Evolutionary conservation across 2,113 vertebrate genomes (phyloP), one percentile per base, ranked within the genome.

Genomic region (Donacobius atricapilla): DNA sequence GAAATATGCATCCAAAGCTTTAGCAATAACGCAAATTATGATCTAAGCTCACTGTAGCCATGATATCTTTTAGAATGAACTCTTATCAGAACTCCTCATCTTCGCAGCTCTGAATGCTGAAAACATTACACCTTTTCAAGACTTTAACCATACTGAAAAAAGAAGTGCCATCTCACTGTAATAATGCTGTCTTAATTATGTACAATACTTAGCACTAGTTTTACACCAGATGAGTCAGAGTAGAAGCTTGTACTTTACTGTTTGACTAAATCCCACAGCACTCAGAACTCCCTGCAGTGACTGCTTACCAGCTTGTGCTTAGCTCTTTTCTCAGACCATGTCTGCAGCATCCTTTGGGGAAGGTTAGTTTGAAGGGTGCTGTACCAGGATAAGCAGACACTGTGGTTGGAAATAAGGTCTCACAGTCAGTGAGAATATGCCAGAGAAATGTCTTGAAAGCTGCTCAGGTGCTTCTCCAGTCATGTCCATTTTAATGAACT

Each of bases 121-220:
- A 95, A 95, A 91, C 77, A 89, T 89, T 76, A 58, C 91, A 95
- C 81, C 77, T 95, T 94, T 83, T 61, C 73, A 79, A 82, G 84
- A 84, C 65, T 94, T 71, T 33, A 94, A 40, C 77, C 57, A 69
- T 4, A 50, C 69, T 73, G 84, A 91, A 95, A 94, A 94, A 95
- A 96, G 90, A 95, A 96, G 94, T 94, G 95, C 61, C 54, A 84
- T 94, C 87, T 95, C 94, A 79, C 94, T 94, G 81, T 94, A 95
- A 96, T 95, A 97, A 95, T 96, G 87, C 89, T 95, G 83, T 96
- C 93, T 96, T 97, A 95, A 95, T 96, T 96, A 95, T 96, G 93
- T 72, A 95, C 94, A 95, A 95, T 95, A 91, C 94, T 95, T 96
- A 95, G 89, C 95, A 87, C 83, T 87, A 76, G 94, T 68, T 97